Percentiles rank a stretch among this genome's conserved stretches.
Evolutionary conservation across 2,113 vertebrate species (phyloP).

Genomic region (Gallinago jamesoni): DNA sequence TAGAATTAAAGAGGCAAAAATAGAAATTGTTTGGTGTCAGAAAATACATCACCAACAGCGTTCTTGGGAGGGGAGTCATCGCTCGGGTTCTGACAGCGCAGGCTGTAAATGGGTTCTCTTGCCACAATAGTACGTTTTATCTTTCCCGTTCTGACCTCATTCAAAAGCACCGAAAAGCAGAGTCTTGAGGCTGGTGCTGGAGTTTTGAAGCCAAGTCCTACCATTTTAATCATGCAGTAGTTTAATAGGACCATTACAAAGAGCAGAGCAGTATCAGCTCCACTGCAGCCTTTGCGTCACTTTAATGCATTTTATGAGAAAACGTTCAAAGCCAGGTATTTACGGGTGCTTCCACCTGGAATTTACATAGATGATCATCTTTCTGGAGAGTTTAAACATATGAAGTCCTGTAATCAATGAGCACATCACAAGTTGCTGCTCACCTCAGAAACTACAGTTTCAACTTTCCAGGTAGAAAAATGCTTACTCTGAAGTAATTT

Average conservation of each 20-base stretch:
- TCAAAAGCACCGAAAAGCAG: not conserved
- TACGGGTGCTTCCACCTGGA: not conserved
- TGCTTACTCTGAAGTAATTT: not conserved
- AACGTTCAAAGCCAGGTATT: not conserved
- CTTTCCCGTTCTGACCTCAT: not conserved
- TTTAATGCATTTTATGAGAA: not conserved
- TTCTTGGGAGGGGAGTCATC: not conserved
- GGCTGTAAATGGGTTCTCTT: slow-evolving; percentile 6
- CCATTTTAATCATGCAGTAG: not conserved
- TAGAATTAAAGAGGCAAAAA: slow-evolving; percentile 22
- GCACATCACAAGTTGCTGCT: not conserved
- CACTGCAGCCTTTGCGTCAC: not conserved
- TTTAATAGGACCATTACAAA: not conserved
- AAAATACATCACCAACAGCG: not conserved
- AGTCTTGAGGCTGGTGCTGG: not conserved
- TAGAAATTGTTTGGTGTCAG: not conserved
- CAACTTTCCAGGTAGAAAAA: not conserved
- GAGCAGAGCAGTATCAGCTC: not conserved
- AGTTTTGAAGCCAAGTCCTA: not conserved
- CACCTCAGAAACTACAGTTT: not conserved
- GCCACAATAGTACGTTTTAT: not conserved
- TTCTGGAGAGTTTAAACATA: not conserved
- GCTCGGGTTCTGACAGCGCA: slow-evolving; percentile 26
- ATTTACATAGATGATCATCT: not conserved
- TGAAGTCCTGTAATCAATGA: not conserved